Evolutionary conservation across 2,113 vertebrate species (phyloP).

Genomic region (Xiphias gladius): DNA sequence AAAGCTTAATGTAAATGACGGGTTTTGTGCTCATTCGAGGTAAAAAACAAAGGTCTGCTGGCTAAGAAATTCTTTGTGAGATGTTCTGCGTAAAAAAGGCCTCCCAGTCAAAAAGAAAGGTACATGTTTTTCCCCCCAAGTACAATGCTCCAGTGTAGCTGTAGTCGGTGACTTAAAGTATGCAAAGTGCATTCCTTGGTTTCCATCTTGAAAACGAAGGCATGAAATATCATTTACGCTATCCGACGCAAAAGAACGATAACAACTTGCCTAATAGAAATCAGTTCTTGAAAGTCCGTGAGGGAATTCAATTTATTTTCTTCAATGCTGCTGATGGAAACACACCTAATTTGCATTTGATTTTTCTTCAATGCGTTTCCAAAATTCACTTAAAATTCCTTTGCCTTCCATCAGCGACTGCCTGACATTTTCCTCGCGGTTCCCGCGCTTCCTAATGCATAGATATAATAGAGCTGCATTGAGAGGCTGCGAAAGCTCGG

Average conservation of each 20-base stretch:
- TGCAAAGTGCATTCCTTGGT: conserved; percentile 46
- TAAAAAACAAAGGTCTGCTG: conserved; percentile 48
- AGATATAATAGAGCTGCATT: conserved; percentile 50
- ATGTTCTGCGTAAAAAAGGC: conserved; percentile 42
- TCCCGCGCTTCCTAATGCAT: conserved; percentile 47
- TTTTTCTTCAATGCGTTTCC: too few relatives aligned
- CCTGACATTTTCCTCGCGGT: conserved; percentile 45
- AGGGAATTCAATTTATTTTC: conserved; percentile 50
- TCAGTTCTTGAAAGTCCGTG: conserved; percentile 45
- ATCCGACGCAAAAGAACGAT: conserved; percentile 17
- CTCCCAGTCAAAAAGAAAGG: conserved; percentile 14
- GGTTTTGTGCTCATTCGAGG: conserved; percentile 52
- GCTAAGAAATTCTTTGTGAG: conserved; percentile 49
- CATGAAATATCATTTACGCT: conserved; percentile 43
- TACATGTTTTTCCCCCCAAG: background rate
- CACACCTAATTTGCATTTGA: too few relatives aligned
- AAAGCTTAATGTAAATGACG: conserved; percentile 68
- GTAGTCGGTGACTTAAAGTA: background rate
- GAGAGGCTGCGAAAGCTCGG: conserved; percentile 50
- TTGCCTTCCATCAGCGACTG: conserved; percentile 6
- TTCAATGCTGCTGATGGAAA: too few relatives aligned
- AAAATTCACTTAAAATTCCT: conserved; percentile 44
- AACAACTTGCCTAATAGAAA: conserved; percentile 50
- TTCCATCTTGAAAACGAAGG: conserved; percentile 51
- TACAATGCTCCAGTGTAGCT: background rate